Conservation (phyloP, 1,140 invertebrate genomes). For the Oryzaephilus surinamensis region DNA sequence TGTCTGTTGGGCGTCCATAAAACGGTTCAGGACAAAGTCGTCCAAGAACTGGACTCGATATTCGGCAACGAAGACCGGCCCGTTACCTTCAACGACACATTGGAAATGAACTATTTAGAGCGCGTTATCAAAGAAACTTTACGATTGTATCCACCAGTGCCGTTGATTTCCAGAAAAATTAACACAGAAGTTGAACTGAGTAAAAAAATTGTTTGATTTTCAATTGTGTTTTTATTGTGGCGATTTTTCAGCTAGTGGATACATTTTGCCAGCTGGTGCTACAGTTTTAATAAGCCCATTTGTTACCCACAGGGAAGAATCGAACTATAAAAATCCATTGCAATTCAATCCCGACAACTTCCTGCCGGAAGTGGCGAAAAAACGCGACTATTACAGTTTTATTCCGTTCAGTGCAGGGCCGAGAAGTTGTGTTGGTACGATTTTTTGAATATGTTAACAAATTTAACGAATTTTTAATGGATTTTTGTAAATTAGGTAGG, state of each 20-base stretch:
- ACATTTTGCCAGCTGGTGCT: constrained; percentile 48
- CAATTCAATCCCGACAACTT: constrained; percentile 86
- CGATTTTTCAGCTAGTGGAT: constrained; percentile 35
- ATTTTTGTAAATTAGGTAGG: constrained; percentile 40
- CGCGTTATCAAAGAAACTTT: constrained; percentile 74
- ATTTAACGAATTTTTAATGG: not conserved
- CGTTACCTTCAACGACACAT: constrained; percentile 60
- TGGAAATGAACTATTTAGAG: constrained; percentile 74
- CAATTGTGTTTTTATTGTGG: not conserved
- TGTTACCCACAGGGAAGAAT: constrained; percentile 61
- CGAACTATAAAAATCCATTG: constrained; percentile 72
- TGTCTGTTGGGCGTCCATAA: constrained; percentile 69
- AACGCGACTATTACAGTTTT: constrained; percentile 72
- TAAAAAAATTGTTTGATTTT: constrained; percentile 21
- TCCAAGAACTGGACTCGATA: constrained; percentile 69
- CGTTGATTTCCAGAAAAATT: constrained; percentile 59
- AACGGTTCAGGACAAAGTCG: constrained; percentile 59
- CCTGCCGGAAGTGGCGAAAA: constrained; percentile 64
- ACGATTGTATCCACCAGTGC: constrained; percentile 82
- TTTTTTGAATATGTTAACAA: not conserved
- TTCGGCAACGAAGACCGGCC: constrained; percentile 63
- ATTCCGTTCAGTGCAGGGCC: constrained; percentile 83
- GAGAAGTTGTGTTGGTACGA: constrained; percentile 62
- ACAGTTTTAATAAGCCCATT: constrained; percentile 50
- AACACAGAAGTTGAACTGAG: constrained; percentile 55